Base-by-base conservation (phyloP, 2,888 invertebrate genomes). In the Cancer borealis region DNA sequence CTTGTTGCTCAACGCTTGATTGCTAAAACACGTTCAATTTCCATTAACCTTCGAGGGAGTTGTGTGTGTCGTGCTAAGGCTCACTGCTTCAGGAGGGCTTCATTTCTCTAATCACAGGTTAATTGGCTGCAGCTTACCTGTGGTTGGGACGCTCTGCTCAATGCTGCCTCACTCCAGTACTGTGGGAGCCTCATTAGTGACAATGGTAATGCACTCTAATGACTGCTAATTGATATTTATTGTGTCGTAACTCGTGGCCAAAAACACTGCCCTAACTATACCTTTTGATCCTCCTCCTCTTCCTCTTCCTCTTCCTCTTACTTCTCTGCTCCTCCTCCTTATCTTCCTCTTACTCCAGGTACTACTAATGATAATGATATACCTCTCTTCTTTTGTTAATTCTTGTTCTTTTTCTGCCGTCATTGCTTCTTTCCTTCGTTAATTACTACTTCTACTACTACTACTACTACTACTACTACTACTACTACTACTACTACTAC, bases 201-300 rank as follows among this genome's bases (percentile, higher is more conserved):
- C 90, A 47, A 17, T 17, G 90, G 30, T 90, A 90, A 90, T 90
- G 90, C 49, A 30, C 49, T 60, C 54, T 90, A 90, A 90, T 90
- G 30, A 90, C 39, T 26, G 54, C 49, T 90, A 90, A 90, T 90
- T 90, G 90, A 90, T 90, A 90, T 90, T 90, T 49, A 90, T 90
- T 90, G 90, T 90, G 90, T 26, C 49, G 54, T 90, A 90, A 90
- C 54, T 90, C 54, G 54, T 26, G n/a, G 30, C 54, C 54, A 30
- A 60, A 54, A 90, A 90, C 49, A 49, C 26, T 90, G 30, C 26
- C 30, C 30, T 47, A 60, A 30, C 90, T 54, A 5, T 47, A 17
- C n/a, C 54, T 60, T 90, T 90, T 54, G 54, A 54, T 54, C 39
- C 8, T n/a, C 79, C 30, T 10, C 79, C 30, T 1, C 30, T 26